Evolutionary conservation across 2,888 invertebrate species (phyloP), one percentile per base, ranked within the genome.

Genomic region (Cataglyphis livida): DNA sequence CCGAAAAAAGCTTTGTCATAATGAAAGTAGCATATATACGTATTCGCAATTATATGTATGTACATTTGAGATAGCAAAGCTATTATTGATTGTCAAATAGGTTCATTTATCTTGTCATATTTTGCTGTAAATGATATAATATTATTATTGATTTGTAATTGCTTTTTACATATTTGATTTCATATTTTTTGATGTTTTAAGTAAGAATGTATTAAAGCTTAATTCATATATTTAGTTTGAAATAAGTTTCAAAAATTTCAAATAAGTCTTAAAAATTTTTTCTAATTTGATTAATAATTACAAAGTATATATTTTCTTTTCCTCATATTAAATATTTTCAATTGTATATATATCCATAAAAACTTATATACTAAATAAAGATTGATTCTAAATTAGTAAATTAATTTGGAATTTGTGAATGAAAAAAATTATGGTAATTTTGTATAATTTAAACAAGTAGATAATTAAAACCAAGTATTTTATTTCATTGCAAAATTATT

Each of bases 1-100:
- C 15, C 71, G 81, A 83, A 83, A 86, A 61, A 64, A 62, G 62
- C 3, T 61, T 35, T 25, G 41, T 41, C 12, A 21, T 12, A 28
- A 35, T 25, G 12, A 44, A 62, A 38, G 28, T 15, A 38, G 10
- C 21, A 48, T 48, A 61, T 71, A 12, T n/a, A 70, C 21, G 38
- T 35, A 15, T 44, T 25, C 18, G 32, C 12, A 21, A 15, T 18
- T 3, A 32, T 15, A 3, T 7, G 2, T 25, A 28, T 28, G 2
- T 28, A 28, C 2, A 10, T n/a, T 71, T 5, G 41, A 28, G n/a
- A 61, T 28, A 38, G 12, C 28, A 28, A 73, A 15, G 35, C 15
- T 48, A 18, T 51, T n/a, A 35, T 51, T 35, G n/a, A 32, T 35
- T 70, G 4, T 35, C 3, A 35, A 10, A 21, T 1, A 25, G 15